Evolutionary conservation across 2,113 vertebrate species (phyloP), one percentile per base, ranked within the genome.

Genomic region (Speoplatyrhinus poulsoni): DNA sequence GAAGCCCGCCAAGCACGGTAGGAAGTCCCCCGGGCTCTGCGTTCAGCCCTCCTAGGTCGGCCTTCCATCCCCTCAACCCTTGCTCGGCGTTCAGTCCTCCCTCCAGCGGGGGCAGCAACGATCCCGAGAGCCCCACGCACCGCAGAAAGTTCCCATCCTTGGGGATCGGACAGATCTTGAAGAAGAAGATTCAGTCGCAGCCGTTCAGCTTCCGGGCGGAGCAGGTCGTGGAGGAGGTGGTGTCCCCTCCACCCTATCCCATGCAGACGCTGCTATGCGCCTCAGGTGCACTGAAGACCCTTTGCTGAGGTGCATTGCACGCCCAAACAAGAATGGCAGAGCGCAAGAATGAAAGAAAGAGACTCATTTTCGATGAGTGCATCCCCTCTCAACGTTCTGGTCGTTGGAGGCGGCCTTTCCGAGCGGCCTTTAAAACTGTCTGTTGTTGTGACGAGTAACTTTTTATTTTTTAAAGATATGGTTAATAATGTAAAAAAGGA

Each of bases 201-300:
- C 90, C 90, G 0, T 92, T 93, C 67, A 72, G 60, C n/a, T 89
- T 92, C 71, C 85, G 84, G 5, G 82, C 90, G 0, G 92, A 92
- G 10, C 89, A 88, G 12, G 88, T 89, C 0, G 26, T 90, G 0
- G 92, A 92, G 59, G 84, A 92, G 49, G 81, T 91, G 13, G 90
- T 92, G 67, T 89, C 91, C 0, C 91, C 90, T 0, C 90, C 90
- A 9, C 90, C 93, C 0, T 93, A 92, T 81, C 92, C 91, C 59
- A 92, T 94, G 93, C 90, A 94, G 79, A 93, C 91, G 12, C 87
- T 91, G 50, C 84, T 92, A 60, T 93, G 91, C 54, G 83, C 91
- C 46, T 89, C 91, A 32, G 91, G 92, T 33, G 93, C 92, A 16
- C 90, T 94, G 48, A 93, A 94, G 75, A 94, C 92, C 12, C 90